Evolutionary conservation across 2,888 invertebrate genomes (phyloP), one percentile per base, ranked within the genome.

Genomic region (Cryptus viduatorius): DNA sequence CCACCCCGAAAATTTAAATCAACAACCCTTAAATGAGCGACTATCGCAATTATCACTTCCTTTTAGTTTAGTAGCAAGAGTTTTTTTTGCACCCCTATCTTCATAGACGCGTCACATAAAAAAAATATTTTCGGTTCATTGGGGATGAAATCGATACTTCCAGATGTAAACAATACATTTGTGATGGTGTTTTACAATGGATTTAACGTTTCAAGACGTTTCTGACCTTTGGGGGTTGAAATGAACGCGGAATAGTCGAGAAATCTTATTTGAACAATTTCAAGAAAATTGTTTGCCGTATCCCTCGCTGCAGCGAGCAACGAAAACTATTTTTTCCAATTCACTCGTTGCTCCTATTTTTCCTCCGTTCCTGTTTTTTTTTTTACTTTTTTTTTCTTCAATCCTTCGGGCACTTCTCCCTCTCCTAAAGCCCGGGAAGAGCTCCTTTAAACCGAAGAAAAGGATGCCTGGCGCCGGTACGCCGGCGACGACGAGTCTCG

Each of bases 401-500:
- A 85, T 80, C 73, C 77, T 83, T 73, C 61, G 71, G 83, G 68
- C 79, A 76, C 82, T 84, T 72, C 42, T 50, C 37, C 65, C 29
- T 48, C 64, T 37, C 64, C 78, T 72, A 81, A 81, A 81, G 80
- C 79, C 82, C 84, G 84, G 84, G 82, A 84, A 84, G 82, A 84
- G 84, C 84, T 84, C 79, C 84, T 84, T 84, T 84, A 83, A 82
- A 86, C 78, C 79, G 85, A 87, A 87, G 89, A 86, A 90, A 90
- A 89, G 89, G 92, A 91, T 90, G 91, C 88, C 92, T 92, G 93
- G 93, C 93, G 93, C 93, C 93, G 89, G 89, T 86, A 89, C 89
- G 90, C 86, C 91, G 93, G 93, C 93, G 93, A 91, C 93, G 91
- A 90, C 91, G 90, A 92, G 93, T 93, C 93, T 93, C 93, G 93